phyloP scores from a whole-genome alignment of 2,888 invertebrate genomes.

The Ariolimax columbianus region DNA sequence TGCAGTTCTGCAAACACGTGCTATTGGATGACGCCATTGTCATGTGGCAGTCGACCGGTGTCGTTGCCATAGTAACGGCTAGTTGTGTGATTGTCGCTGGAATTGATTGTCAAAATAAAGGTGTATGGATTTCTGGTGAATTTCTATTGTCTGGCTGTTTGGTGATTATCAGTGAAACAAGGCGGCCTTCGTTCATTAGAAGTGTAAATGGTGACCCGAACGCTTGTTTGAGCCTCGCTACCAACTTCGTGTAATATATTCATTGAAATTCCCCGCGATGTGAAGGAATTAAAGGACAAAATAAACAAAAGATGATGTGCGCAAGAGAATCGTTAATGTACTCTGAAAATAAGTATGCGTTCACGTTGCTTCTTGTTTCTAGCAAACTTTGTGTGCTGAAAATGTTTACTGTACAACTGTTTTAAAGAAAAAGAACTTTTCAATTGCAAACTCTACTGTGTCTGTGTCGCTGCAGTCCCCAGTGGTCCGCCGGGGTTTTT shows the following conservation, averaged over 20 bases:
- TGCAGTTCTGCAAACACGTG: constrained; percentile 26
- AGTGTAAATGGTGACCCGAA: neutral
- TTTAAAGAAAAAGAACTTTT: too few species aligned
- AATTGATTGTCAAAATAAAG: constrained; percentile 33
- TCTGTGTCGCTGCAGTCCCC: too few species aligned
- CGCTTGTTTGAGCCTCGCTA: neutral
- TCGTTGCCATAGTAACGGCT: constrained; percentile 25
- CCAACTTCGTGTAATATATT: neutral
- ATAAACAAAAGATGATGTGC: neutral
- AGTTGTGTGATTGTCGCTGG: constrained; percentile 10
- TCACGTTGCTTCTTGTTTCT: too few species aligned
- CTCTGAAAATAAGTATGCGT: too few species aligned
- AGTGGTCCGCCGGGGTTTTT: too few species aligned
- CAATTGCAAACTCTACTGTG: too few species aligned
- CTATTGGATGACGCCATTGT: constrained; percentile 5
- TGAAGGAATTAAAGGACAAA: neutral
- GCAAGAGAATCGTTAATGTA: too few species aligned
- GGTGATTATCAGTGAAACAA: constrained; percentile 24
- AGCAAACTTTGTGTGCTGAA: too few species aligned
- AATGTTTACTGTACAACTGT: too few species aligned
- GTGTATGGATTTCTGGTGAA: constrained; percentile 25
- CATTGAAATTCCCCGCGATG: neutral
- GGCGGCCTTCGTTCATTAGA: neutral
- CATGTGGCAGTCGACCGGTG: neutral
- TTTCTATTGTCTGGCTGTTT: constrained; percentile 4